Evolutionary conservation across 2,888 invertebrate species (phyloP), one percentile per base, ranked within the genome.

Genomic region (Steinernema carpocapsae): DNA sequence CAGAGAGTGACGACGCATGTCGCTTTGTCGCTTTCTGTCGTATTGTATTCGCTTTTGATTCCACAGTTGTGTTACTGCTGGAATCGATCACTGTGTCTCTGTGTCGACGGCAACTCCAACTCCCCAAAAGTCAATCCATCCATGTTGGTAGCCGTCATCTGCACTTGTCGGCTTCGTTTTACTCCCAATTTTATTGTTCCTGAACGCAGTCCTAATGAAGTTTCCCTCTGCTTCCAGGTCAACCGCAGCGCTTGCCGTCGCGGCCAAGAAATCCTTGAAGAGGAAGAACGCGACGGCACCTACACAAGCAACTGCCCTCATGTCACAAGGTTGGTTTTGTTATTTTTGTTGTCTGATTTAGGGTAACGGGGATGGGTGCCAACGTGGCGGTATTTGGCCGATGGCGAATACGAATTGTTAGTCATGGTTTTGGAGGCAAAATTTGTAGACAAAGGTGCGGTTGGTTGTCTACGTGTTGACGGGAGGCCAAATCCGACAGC

Each of bases 1-100:
- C 64, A 64, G 64, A 64, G 64, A 64, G 64, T 64, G 64, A 37
- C 64, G 64, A 64, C 64, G 64, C 64, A 32, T 64, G 64, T 64
- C 64, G 64, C 29, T 64, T 48, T 64, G 64, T 64, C 64, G 64
- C 29, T 64, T 48, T 52, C 52, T 22, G 52, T 22, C 24, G 52
- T 52, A 52, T 52, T 64, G 64, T 64, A 64, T 64, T 64, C 37
- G 64, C 17, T 4, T 32, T 26, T 64, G 64, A 64, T 26, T 64
- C 29, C 64, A 56, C 4, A n/a, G 56, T 56, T 26, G 32, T n/a
- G 26, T 29, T 32, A 32, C 24, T 64, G 29, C 48, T 48, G 48
- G n/a, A 17, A 19, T 48, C 48, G 48, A 48, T n/a, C 19, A 3
- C 37, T 10, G 10, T 37, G 10, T 6, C 37, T 3, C 10, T 37